These are phyloP conservation scores for Hemitrygon akajei DNA, from an alignment of 2,797 vertebrate genomes.

Conservation along the genomic window DNA sequence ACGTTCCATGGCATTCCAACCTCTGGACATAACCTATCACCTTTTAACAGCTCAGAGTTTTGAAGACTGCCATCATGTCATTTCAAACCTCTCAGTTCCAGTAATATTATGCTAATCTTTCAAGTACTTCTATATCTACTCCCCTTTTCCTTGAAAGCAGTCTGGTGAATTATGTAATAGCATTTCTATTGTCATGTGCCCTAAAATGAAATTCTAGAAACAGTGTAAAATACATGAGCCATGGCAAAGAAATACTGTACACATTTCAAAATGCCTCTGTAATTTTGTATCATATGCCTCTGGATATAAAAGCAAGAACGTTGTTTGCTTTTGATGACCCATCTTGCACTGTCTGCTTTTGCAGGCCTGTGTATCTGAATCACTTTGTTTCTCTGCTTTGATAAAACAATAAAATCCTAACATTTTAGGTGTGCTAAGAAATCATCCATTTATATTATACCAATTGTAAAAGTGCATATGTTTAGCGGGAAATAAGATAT, in stretches of 20 bases:
- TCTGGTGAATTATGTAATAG: neutral
- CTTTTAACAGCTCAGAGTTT: neutral
- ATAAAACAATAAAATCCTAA: neutral
- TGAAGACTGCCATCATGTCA: neutral
- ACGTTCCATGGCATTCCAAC: neutral
- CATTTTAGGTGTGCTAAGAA: neutral
- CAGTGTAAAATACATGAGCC: neutral
- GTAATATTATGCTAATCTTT: neutral
- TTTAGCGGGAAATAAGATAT: neutral
- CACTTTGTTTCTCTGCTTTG: neutral
- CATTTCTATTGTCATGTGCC: neutral
- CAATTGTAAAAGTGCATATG: too few relatives aligned
- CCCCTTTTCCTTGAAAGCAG: neutral
- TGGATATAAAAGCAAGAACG: neutral
- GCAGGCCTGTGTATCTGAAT: neutral
- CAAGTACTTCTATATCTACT: neutral
- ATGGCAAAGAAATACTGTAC: neutral
- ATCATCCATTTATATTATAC: neutral
- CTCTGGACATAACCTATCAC: neutral
- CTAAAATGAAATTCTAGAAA: neutral
- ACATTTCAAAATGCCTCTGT: neutral
- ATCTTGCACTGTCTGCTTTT: neutral
- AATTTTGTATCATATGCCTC: neutral
- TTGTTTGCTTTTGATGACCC: neutral
- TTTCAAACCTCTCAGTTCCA: neutral